Base-by-base conservation (phyloP, 1,140 invertebrate species). In the Drosophila micromelanica region DNA sequence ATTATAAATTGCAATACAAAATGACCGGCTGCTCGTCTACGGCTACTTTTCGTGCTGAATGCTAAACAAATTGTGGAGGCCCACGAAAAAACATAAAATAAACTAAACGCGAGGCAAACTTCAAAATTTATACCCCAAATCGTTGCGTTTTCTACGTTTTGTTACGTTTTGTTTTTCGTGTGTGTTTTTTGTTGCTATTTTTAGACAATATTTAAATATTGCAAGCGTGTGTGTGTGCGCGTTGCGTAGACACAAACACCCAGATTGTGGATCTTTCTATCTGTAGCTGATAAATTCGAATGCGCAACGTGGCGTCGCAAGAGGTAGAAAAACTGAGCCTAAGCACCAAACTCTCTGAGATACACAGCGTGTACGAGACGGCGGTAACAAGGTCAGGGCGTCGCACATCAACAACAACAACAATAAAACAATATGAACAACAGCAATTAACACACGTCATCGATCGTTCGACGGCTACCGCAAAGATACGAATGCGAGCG, bases 351-450 rank as follows among this genome's bases (percentile, higher is more conserved):
- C 49, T 46, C 49, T 46, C 23, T 27, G 37, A 54, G 43, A 64
- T 42, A 57, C 40, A 45, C 17, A 30, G 27, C 8, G 46, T 8
- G 35, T 23, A 49, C 27, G 37, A 73, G 57, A 68, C 63, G 72
- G 46, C 78, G 71, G 82, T 87, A 87, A 89, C 82, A 87, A 87
- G 82, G 82, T 87, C 82, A 89, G 84, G 82, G 82, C 71, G 65
- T 57, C 73, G 64, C 57, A 65, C 56, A 59, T 63, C 64, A 73
- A 46, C 46, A 46, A 54, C 60, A 65, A 51, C 38, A 69, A 23
- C 46, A 54, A 46, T 51, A 27, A 1, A 55, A 40, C 46, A 48
- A 48, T 45, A 20, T 5, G 32, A 78, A 54, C 76, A 60, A 69
- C 54, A 45, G 49, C 51, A 51, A 59, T 82, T 65, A 84, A 80